Conservation (phyloP, 2,888 invertebrate genomes). For the Cerastis rubricosa region DNA sequence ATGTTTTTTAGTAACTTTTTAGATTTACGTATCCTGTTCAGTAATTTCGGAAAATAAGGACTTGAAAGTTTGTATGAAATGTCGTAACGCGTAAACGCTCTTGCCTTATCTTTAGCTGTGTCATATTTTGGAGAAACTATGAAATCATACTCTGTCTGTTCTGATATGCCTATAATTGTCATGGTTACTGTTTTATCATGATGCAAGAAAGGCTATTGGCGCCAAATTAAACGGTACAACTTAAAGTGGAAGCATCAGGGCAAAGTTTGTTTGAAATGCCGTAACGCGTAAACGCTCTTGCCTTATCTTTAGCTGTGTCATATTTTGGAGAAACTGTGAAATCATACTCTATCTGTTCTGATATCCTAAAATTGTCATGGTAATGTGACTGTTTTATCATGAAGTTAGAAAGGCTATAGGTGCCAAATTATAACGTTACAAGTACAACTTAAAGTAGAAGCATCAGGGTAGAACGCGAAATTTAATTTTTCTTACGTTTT, state of each 20-base stretch:
- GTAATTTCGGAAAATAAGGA: too few species aligned
- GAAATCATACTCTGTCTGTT: conserved; percentile 12
- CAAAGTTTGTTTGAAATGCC: too few species aligned
- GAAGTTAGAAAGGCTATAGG: not conserved
- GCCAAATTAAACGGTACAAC: not conserved
- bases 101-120: conserved; percentile 18
- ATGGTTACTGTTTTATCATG: conserved; percentile 4
- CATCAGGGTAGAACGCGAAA: not conserved
- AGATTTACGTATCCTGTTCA: too few species aligned
- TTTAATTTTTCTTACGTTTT: not conserved
- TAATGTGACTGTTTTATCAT: conserved; percentile 12
- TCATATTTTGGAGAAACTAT: conserved; percentile 23
- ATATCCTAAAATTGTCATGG: conserved; percentile 13
- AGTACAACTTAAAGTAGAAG: not conserved
- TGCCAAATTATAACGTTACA: not conserved
- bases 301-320: conserved; percentile 21
- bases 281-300: too few species aligned
- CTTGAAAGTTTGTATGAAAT: too few species aligned
- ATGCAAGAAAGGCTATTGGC: not conserved
- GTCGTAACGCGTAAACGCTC: too few species aligned
- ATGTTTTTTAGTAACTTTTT: too few species aligned
- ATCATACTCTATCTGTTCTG: conserved; percentile 1
- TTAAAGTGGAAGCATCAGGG: not conserved
- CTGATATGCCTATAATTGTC: conserved; percentile 15
- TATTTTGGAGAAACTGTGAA: conserved; percentile 26